Percentiles rank a stretch among this genome's conserved stretches.
Conservation (phyloP, 1,140 invertebrate genomes). For the Chionoecetes opilio region DNA sequence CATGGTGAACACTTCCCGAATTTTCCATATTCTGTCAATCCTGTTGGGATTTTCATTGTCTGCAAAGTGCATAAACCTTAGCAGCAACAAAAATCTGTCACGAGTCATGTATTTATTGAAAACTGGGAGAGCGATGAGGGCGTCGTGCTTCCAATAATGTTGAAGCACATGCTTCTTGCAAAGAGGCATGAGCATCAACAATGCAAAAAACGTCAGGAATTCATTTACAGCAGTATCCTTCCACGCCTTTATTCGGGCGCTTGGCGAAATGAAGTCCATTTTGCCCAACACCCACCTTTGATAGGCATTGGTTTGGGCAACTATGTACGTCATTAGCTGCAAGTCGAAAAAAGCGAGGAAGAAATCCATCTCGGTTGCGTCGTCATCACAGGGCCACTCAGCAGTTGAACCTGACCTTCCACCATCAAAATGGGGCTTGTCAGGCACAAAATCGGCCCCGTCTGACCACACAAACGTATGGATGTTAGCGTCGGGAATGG, state of each 20-base stretch:
- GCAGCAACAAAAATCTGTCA: neutral
- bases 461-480: neutral
- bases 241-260: neutral
- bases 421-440: neutral
- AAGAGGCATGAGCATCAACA: conserved; percentile 20
- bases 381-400: neutral
- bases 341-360: neutral
- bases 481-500: neutral
- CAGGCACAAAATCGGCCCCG: too few species aligned
- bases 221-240: neutral
- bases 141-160: conserved; percentile 46
- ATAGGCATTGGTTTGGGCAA: conserved; percentile 22
- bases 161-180: neutral
- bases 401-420: neutral
- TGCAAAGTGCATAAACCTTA: conserved; percentile 40
- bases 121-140: neutral
- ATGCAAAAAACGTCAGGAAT: conserved; percentile 38
- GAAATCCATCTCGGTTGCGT: neutral
- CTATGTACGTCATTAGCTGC: neutral
- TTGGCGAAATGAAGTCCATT: neutral
- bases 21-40: neutral
- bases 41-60: neutral
- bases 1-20: neutral
- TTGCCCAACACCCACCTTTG: neutral
- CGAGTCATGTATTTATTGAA: neutral